Conservation (phyloP, 2,797 vertebrate species). For the Hypotaenidia okinawae region DNA sequence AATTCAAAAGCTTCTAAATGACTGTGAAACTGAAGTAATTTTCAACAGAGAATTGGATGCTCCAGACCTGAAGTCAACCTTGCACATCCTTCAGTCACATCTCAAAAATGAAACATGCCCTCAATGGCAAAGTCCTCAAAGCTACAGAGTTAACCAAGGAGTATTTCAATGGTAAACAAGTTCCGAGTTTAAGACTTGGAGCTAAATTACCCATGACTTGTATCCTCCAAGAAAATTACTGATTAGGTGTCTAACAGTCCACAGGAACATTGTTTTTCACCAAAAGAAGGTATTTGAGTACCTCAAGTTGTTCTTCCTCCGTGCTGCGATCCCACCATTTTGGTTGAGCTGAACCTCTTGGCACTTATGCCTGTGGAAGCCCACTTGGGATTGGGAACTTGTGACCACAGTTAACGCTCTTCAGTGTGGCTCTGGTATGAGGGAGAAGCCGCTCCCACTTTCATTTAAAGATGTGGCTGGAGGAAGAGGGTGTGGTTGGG, state of each 20-base stretch:
- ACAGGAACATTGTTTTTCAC: background rate
- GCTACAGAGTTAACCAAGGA: background rate
- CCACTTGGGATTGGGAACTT: background rate
- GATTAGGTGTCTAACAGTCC: background rate
- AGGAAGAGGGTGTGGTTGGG: conserved; percentile 33
- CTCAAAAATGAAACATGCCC: background rate
- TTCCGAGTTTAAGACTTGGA: background rate
- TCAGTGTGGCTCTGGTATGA: background rate
- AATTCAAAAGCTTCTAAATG: background rate
- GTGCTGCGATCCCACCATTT: background rate
- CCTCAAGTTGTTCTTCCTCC: conserved; percentile 36
- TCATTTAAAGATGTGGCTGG: conserved; percentile 27
- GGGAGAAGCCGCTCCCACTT: background rate
- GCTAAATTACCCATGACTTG: background rate
- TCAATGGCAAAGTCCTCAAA: background rate
- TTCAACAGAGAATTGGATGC: background rate
- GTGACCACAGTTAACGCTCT: background rate
- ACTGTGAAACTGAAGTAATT: conserved; percentile 18
- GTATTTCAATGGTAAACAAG: rapidly evolving
- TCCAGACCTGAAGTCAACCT: background rate
- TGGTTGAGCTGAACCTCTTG: background rate
- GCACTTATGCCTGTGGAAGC: background rate
- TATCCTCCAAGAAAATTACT: background rate
- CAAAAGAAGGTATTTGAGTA: conserved; percentile 8
- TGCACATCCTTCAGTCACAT: background rate